These are phyloP conservation scores for Callyntrura guangdongensis DNA, from an alignment of 2,888 invertebrate species.

Conservation along the genomic window DNA sequence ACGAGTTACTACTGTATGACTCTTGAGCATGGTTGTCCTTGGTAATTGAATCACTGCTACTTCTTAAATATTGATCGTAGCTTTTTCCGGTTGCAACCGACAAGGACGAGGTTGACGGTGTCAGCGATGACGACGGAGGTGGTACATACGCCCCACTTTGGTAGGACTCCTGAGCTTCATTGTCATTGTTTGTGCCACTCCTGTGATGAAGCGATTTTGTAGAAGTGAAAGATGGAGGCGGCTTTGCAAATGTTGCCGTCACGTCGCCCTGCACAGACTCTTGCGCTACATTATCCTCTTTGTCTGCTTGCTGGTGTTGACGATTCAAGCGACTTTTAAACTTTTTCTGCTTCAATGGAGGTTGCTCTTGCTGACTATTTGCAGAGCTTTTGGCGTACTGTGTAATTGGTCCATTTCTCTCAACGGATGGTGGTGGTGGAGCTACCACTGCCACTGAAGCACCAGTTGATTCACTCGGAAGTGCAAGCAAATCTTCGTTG, in stretches of 20 bases:
- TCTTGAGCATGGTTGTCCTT: constrained; percentile 20
- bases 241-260: not conserved
- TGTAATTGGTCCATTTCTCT: constrained; percentile 54
- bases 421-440: constrained; percentile 1
- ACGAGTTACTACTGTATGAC: not conserved
- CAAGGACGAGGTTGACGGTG: not conserved
- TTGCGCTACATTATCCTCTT: constrained; percentile 20
- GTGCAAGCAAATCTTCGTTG: constrained; percentile 61
- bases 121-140: not conserved
- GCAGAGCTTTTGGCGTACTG: constrained; percentile 11
- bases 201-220: not conserved
- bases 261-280: not conserved
- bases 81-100: not conserved
- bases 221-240: constrained; percentile 9
- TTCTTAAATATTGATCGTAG: not conserved
- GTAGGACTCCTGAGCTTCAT: constrained; percentile 22
- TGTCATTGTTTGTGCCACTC: not conserved
- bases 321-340: not conserved
- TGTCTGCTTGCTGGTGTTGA: not conserved
- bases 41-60: not conserved
- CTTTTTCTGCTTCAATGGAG: not conserved
- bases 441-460: constrained; percentile 27
- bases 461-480: constrained; percentile 44
- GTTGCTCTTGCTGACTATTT: not conserved
- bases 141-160: constrained; percentile 6